Percentiles rank a stretch among this genome's conserved stretches.
These are phyloP conservation scores for Acanthoscelides obtectus DNA, from an alignment of 2,888 invertebrate species.

Conservation along the genomic window DNA sequence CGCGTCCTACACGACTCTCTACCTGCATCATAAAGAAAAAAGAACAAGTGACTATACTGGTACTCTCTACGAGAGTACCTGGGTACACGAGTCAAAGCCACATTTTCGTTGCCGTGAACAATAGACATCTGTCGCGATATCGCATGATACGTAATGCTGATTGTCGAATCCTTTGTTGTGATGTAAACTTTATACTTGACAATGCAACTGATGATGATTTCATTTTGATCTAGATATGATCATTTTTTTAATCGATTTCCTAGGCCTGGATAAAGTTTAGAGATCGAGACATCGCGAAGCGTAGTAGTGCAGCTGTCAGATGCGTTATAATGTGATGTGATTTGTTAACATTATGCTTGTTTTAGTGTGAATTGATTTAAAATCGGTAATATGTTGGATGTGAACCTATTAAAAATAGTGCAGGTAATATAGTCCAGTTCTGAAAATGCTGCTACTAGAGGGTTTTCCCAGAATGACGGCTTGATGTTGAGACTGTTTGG, in stretches of 20 bases:
- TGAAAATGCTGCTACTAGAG: no score
- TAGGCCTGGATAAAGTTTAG: neutral
- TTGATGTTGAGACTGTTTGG: no score
- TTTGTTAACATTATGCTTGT: no score
- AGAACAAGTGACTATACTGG: neutral
- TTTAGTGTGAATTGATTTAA: no score
- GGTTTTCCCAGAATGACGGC: no score
- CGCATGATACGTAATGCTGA: neutral
- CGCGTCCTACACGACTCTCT: neutral
- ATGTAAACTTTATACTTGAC: neutral
- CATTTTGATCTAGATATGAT: neutral
- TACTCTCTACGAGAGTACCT: neutral
- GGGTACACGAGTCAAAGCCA: neutral
- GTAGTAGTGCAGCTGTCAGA: no score
- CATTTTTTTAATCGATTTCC: neutral
- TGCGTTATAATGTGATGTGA: no score
- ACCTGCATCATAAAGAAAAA: neutral
- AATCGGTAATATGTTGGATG: neutral
- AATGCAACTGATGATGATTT: neutral
- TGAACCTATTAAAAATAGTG: neutral
- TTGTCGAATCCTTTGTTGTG: neutral
- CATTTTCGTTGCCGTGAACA: neutral
- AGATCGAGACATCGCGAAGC: neutral
- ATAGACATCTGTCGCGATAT: neutral
- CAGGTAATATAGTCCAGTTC: neutral